Evolutionary conservation across 2,797 vertebrate genomes (phyloP).

Genomic region (Hypotaenidia okinawae): DNA sequence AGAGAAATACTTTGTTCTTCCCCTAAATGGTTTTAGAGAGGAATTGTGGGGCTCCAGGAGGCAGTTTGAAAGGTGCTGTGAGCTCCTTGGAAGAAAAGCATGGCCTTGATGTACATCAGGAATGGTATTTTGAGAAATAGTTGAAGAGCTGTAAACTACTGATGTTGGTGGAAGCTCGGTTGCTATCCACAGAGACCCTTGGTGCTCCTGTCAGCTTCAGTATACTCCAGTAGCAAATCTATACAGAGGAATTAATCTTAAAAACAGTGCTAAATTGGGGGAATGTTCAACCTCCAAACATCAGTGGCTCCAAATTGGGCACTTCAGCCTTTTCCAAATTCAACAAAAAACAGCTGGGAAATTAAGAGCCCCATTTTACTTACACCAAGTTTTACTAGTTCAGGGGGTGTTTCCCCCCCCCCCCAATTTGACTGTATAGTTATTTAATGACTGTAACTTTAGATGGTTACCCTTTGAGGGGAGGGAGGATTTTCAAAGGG

Average conservation of each 20-base stretch:
- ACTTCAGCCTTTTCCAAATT: background rate
- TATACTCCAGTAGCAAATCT: background rate
- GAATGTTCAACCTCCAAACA: background rate
- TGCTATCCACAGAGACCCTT: background rate
- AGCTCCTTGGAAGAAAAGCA: background rate
- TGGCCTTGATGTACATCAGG: background rate
- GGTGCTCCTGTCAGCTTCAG: background rate
- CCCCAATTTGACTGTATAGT: background rate
- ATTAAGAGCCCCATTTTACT: background rate
- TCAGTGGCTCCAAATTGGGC: background rate
- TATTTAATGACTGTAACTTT: background rate
- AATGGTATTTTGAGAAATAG: background rate
- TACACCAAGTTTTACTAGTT: background rate
- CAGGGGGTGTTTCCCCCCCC: rapidly evolving
- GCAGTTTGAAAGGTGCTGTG: background rate
- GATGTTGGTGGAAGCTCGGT: background rate
- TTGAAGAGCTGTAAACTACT: background rate
- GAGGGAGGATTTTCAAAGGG: no score
- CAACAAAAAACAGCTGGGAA: background rate
- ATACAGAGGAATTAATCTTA: background rate
- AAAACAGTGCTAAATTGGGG: background rate
- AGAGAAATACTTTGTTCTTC: background rate
- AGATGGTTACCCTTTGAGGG: background rate
- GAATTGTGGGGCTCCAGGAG: background rate
- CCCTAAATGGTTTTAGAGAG: background rate